Base-by-base conservation (phyloP, 2,888 invertebrate species). In the Agriopis leucophaearia region DNA sequence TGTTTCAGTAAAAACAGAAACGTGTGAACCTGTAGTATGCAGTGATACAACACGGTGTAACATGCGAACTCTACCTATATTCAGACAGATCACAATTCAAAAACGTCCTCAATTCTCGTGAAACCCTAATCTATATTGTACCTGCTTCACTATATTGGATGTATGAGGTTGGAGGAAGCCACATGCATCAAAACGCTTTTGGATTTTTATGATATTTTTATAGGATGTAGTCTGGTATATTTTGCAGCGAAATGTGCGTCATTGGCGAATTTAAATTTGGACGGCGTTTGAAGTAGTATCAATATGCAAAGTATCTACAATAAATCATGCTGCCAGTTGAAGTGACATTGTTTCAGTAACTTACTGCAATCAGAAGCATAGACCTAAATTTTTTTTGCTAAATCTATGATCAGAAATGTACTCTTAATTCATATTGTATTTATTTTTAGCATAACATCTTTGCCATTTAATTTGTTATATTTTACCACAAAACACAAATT, bases 201-300 rank as follows among this genome's bases (percentile, higher is more conserved):
- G 59, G 47, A 35, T 40, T 57, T 65, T 54, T 60, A 65, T 44
- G 65, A 48, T 16, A 48, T 51, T 51, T 67, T 56, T 61, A 61
- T 50, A 55, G 52, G 27, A 15, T 55, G 15, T 15, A 13, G 51
- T 62, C 51, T 57, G 51, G 55, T 51, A 50, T 50, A 66, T 44
- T 56, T 45, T 36, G 27, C 52, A 45, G 35, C 10, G 27, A 13
- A 15, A 5, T 10, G 45, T 52, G 38, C 52, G 52, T 52, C 52
- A 52, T 54, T 54, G 38, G 38, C 8, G 52, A 54, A 16, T 54
- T 54, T 38, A 54, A 36, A 54, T 54, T 54, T n/a, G n/a, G n/a
- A n/a, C 16, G 36, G 52, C 13, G 36, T 15, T 38, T 52, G 52
- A 38, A 15, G 38, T 15, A 16, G 6, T 15, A 16, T 54, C 10